Percentiles rank a stretch among this genome's conserved stretches.
phyloP scores from a whole-genome alignment of 2,888 invertebrate genomes.

The Temnothorax ravouxi region DNA sequence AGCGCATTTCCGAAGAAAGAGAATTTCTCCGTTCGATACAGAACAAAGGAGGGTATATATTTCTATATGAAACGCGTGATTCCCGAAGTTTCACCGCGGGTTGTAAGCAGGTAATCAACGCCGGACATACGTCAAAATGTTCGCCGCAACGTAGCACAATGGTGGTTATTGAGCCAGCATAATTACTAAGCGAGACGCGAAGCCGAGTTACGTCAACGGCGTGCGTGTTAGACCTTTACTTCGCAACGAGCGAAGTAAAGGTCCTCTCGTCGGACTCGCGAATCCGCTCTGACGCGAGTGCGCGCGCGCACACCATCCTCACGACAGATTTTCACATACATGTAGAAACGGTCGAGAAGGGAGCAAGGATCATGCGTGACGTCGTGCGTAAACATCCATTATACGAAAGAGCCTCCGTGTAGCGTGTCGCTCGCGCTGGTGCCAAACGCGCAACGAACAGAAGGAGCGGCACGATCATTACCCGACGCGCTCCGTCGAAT shows the following conservation, averaged over 20 bases:
- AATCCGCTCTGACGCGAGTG: neutral
- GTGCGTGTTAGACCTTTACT: constrained; percentile 23
- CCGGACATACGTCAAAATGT: constrained; percentile 64
- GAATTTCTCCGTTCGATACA: neutral
- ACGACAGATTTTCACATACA: constrained; percentile 34
- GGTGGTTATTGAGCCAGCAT: constrained; percentile 72
- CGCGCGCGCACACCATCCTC: constrained; percentile 54
- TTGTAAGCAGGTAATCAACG: constrained; percentile 28
- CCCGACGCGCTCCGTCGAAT: constrained; percentile 34
- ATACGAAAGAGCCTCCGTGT: constrained; percentile 62
- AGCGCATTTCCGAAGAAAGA: neutral
- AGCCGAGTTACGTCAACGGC: constrained; percentile 37
- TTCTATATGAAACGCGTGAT: neutral
- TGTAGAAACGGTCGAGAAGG: constrained; percentile 57
- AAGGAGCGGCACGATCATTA: constrained; percentile 51
- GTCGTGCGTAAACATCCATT: constrained; percentile 74
- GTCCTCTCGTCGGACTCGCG: constrained; percentile 7
- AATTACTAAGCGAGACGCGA: constrained; percentile 72
- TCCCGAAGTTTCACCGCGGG: neutral
- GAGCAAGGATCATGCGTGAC: constrained; percentile 73
- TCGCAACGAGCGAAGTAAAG: constrained; percentile 4
- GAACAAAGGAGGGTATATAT: neutral
- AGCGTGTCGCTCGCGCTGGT: constrained; percentile 26
- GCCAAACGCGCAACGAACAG: constrained; percentile 49
- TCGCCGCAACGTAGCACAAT: constrained; percentile 52